These are phyloP conservation scores for Papilio gigon DNA, from an alignment of 2,888 invertebrate genomes.

Conservation along the genomic window DNA sequence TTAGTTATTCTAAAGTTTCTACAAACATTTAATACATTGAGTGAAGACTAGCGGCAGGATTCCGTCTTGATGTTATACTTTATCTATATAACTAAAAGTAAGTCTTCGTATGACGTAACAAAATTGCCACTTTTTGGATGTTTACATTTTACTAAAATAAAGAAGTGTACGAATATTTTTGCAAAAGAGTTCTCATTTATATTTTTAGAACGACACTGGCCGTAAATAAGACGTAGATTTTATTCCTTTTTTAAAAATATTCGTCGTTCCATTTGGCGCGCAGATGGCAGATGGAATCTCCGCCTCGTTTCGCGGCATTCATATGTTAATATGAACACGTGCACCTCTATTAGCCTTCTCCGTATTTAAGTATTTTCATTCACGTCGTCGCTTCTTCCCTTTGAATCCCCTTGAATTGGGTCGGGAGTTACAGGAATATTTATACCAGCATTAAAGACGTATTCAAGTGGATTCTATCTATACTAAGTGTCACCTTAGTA, in stretches of 20 bases:
- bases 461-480: background rate
- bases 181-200: slow-evolving; percentile 10
- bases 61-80: too few species aligned
- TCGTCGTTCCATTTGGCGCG: slow-evolving; percentile 13
- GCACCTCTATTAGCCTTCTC: slow-evolving; percentile 31
- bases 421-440: slow-evolving; percentile 5
- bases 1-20: too few species aligned
- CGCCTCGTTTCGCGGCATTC: slow-evolving; percentile 30
- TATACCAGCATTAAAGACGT: background rate
- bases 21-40: too few species aligned
- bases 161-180: background rate
- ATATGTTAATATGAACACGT: slow-evolving; percentile 38
- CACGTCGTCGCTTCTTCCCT: slow-evolving; percentile 1
- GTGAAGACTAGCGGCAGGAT: too few species aligned
- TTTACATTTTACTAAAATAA: background rate
- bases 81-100: background rate
- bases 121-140: background rate
- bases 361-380: slow-evolving; percentile 37
- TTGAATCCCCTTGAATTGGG: slow-evolving; percentile 20
- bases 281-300: slow-evolving; percentile 22
- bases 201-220: slow-evolving; percentile 2
- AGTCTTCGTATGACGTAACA: background rate
- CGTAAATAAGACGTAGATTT: slow-evolving; percentile 4
- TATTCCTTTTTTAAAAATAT: slow-evolving; percentile 17
- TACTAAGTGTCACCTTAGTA: background rate